Evolutionary conservation across 2,888 invertebrate species (phyloP), one percentile per base, ranked within the genome.

Genomic region (Thecophora atra): DNA sequence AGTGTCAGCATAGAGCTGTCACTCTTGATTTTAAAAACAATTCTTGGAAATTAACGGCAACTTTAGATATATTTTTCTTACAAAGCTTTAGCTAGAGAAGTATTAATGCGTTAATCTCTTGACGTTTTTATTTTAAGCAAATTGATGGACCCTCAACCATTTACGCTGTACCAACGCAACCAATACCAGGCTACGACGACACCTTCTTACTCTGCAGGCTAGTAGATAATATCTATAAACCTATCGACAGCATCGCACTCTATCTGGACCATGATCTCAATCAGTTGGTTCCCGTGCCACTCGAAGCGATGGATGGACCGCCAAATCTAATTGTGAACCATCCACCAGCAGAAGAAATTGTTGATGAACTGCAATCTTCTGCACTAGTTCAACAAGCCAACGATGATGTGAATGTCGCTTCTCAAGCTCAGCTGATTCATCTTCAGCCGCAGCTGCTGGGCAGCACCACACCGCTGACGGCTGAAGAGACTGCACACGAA

Each of bases 81-180:
- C 30, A 3, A 30, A 4, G 2, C 11, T 21, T 2, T 21, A 63
- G 21, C 15, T 5, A 5, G n/a, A 5, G 11, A 2, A 63, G 11
- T 17, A 63, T 3, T 44, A 44, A 28, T 47, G n/a, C 42, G 42
- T 26, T 37, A 64, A 44, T 37, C 13, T 44, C 19, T 64, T 47
- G 13, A 21, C 6, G 8, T 42, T 7, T 19, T n/a, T 52, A n/a
- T 66, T 30, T 1, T 28, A 30, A 72, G 73, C 69, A 66, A 76
- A 73, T 81, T 63, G n/a, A 81, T 90, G 44, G 87, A 88, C 1
- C 91, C 19, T 66, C 72, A 7, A 91, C 76, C 65, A 74, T 93
- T 78, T 87, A 92, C 81, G 93, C 93, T 17, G 88, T 94, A 60
- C 92, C 93, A 26, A 92, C 92, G 24, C 92, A 92, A 78, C 91